phyloP scores from a whole-genome alignment of 2,113 vertebrate species.

The Aplodontia rufa region DNA sequence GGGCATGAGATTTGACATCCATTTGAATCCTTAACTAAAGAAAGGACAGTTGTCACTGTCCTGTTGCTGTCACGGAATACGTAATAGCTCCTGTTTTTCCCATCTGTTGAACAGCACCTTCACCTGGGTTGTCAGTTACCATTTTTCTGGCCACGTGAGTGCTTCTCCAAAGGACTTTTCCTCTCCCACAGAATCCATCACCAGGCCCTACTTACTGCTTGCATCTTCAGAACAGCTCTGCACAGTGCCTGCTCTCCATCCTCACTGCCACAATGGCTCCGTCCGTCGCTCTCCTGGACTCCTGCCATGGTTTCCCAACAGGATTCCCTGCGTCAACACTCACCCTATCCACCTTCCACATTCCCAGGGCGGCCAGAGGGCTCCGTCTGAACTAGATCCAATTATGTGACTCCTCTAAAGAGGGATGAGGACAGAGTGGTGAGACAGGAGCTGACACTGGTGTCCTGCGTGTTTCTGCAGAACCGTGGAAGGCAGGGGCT shows the following conservation, averaged over 20 bases:
- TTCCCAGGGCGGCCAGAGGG: not conserved
- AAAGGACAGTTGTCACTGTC: too few relatives aligned
- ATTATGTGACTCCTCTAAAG: not conserved
- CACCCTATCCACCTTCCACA: not conserved
- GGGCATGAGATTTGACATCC: not conserved
- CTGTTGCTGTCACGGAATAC: accelerated
- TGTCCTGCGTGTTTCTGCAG: not conserved
- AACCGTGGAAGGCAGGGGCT: not conserved
- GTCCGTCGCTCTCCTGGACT: accelerated
- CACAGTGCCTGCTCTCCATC: not conserved
- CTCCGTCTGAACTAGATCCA: not conserved
- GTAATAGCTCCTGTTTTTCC: not conserved
- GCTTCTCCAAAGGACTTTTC: not conserved
- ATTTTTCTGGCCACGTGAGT: not conserved
- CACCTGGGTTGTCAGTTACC: not conserved
- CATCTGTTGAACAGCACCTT: too few relatives aligned
- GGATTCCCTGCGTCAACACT: not conserved
- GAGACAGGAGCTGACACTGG: not conserved
- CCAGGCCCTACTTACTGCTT: not conserved
- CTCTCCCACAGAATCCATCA: not conserved
- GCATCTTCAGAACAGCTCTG: not conserved
- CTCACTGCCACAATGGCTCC: not conserved
- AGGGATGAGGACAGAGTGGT: not conserved
- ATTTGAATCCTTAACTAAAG: not conserved
- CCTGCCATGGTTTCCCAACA: not conserved